These are phyloP conservation scores for Ochlodes sylvanus DNA, from an alignment of 2,888 invertebrate genomes.

Conservation along the genomic window DNA sequence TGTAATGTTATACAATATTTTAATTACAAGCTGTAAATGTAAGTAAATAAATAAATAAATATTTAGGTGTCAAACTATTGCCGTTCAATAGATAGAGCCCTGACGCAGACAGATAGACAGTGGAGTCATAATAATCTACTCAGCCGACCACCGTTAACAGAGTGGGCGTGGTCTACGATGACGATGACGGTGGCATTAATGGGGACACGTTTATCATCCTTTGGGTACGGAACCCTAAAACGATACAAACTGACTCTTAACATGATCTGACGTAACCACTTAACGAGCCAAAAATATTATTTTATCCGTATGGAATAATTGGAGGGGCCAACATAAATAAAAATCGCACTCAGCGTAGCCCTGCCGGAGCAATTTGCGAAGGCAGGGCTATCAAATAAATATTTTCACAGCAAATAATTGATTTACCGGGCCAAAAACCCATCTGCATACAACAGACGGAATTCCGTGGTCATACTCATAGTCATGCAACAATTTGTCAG, in stretches of 20 bases:
- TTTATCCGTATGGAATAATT: conserved; percentile 35
- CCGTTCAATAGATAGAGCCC: too few species aligned
- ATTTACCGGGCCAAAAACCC: conserved; percentile 36
- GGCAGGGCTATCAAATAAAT: conserved; percentile 37
- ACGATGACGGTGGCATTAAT: too few species aligned
- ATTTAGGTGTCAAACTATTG: too few species aligned
- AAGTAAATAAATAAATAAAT: too few species aligned
- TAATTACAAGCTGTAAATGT: too few species aligned
- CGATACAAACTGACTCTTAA: not conserved
- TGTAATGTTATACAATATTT: too few species aligned
- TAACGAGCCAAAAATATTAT: conserved; percentile 23
- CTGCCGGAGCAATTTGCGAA: conserved; percentile 28
- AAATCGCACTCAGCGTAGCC: conserved; percentile 23
- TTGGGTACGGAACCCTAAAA: too few species aligned
- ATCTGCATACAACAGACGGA: conserved; percentile 30
- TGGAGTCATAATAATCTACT: too few species aligned
- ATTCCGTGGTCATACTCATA: not conserved
- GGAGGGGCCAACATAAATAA: conserved; percentile 30
- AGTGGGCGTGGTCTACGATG: too few species aligned
- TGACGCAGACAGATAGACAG: too few species aligned
- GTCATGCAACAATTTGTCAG: conserved; percentile 11
- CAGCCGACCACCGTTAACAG: too few species aligned
- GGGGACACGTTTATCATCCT: too few species aligned
- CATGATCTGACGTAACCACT: conserved; percentile 1
- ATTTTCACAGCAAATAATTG: conserved; percentile 38